Evolutionary conservation across 2,888 invertebrate species (phyloP), one percentile per base, ranked within the genome.

Genomic region (Epirrita christyi): DNA sequence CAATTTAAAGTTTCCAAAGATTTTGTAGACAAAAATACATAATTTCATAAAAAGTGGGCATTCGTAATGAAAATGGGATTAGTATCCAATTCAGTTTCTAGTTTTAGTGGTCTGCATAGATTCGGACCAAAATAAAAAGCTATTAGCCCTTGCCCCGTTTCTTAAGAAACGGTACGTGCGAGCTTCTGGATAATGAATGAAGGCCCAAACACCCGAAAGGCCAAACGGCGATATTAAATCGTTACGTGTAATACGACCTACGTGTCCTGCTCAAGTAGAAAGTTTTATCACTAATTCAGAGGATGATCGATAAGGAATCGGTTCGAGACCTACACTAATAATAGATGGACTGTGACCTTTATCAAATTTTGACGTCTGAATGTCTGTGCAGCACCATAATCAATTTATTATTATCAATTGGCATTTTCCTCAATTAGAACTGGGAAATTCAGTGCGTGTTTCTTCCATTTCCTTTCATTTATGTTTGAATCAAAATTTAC

Each of bases 271-370:
- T 50, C 46, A 41, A 71, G 62, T 70, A 49, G 70, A 67, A 75
- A 76, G 58, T 75, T 70, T 60, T 64, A 78, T 80, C 73, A 78
- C 66, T 80, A 73, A 82, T 81, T 81, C 80, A 81, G 55, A 43
- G 60, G 55, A 64, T 59, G 67, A 71, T 77, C 75, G 72, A 81
- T 80, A 76, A 66, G 62, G 55, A 48, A 58, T 55, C 28, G 38
- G 47, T 28, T 55, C 38, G 38, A 45, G 32, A 36, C 44, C 13
- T 47, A 41, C 44, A 46, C 27, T 36, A 63, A 55, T 65, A 63
- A 65, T 65, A 63, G 49, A 63, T 63, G 49, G 55, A 53, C 45
- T n/a, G 43, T 51, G 60, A 65, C 67, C 67, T 67, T 64, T 67
- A 61, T 65, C 64, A 63, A 63, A 55, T 48, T 59, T 55, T 59